Evolutionary conservation across 2,888 invertebrate species (phyloP).

Genomic region (Myathropa florea): DNA sequence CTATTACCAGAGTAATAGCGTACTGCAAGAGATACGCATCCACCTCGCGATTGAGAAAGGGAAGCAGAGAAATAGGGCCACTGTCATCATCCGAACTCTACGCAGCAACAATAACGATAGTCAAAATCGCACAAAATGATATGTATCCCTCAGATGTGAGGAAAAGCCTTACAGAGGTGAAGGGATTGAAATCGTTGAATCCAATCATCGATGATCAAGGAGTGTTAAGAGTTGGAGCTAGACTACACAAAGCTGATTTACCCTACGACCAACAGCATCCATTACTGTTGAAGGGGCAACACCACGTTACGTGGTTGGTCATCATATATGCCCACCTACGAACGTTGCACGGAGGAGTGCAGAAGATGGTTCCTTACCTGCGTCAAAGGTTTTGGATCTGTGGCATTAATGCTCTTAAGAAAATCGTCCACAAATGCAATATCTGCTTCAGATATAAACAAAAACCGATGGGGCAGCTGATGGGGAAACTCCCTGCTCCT

Average conservation of each 20-base stretch:
- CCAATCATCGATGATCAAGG: too few species aligned
- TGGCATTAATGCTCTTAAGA: not conserved
- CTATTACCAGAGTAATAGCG: too few species aligned
- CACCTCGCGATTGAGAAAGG: too few species aligned
- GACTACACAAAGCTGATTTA: not conserved
- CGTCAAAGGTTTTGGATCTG: not conserved
- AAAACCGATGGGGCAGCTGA: constrained; percentile 1
- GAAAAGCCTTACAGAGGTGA: too few species aligned
- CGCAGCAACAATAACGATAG: too few species aligned
- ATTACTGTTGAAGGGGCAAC: not conserved
- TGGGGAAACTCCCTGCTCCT: constrained; percentile 26
- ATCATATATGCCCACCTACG: not conserved
- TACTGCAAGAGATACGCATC: too few species aligned
- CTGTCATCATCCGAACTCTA: too few species aligned
- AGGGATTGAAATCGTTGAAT: too few species aligned
- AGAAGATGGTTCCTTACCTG: not conserved
- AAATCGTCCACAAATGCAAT: not conserved
- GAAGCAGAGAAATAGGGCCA: too few species aligned
- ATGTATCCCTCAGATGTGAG: too few species aligned
- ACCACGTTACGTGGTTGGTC: not conserved
- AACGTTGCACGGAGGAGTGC: not conserved
- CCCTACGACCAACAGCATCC: not conserved
- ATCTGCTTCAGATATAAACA: not conserved
- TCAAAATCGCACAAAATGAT: too few species aligned
- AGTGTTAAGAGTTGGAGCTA: not conserved